Conservation (phyloP, 1,140 invertebrate genomes). For the Pogonomyrmex californicus region DNA sequence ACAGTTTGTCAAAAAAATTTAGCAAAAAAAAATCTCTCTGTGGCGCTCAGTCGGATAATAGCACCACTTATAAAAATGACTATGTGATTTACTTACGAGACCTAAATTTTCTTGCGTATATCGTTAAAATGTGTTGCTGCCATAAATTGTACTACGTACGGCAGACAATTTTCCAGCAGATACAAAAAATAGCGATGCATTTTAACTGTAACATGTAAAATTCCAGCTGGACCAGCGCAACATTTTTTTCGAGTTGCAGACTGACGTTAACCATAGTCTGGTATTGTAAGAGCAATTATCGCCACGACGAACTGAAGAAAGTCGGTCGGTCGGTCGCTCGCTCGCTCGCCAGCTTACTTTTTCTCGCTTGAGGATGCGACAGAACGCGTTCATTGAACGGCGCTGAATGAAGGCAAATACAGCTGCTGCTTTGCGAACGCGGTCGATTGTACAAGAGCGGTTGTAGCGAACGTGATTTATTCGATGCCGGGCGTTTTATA, state of each 20-base stretch:
- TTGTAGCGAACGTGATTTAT: slow-evolving; percentile 46
- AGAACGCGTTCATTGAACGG: slow-evolving; percentile 13
- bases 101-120: too few species aligned
- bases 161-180: too few species aligned
- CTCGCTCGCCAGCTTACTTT: not conserved
- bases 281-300: slow-evolving; percentile 21
- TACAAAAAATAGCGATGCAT: too few species aligned
- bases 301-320: slow-evolving; percentile 21
- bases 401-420: slow-evolving; percentile 25
- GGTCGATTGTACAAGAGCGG: not conserved
- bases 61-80: too few species aligned
- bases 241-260: not conserved
- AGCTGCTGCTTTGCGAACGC: not conserved
- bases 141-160: too few species aligned
- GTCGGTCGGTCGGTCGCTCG: not conserved
- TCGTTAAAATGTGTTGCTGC: too few species aligned
- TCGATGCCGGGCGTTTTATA: slow-evolving; percentile 1
- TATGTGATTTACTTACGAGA: too few species aligned
- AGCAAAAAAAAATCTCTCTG: too few species aligned
- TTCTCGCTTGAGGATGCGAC: not conserved
- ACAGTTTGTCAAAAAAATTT: too few species aligned
- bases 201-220: too few species aligned
- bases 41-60: too few species aligned
- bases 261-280: not conserved
- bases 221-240: too few species aligned